Evolutionary conservation across 2,113 vertebrate species (phyloP).

Genomic region (Entelurus aequoreus): DNA sequence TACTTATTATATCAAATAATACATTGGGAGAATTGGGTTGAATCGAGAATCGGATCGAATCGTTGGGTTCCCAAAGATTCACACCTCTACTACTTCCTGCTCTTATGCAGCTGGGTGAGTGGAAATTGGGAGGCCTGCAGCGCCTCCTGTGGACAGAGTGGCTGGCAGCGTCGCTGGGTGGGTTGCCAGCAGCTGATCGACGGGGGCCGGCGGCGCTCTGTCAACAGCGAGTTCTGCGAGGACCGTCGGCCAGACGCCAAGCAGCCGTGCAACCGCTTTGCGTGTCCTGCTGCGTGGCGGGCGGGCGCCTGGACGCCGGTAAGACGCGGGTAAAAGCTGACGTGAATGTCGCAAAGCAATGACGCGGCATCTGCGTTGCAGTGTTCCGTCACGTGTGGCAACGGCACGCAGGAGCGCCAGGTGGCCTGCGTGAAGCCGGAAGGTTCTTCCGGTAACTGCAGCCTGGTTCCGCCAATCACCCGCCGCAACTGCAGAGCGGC

Average conservation of each 20-base stretch:
- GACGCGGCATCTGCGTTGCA: conserved; percentile 40
- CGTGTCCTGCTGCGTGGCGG: conserved; percentile 84
- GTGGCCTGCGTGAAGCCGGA: conserved; percentile 80
- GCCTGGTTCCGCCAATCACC: conserved; percentile 71
- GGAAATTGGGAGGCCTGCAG: conserved; percentile 91
- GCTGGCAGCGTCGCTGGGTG: conserved; percentile 81
- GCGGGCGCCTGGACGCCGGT: conserved; percentile 88
- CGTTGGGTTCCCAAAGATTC: too few species aligned
- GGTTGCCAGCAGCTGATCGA: conserved; percentile 80
- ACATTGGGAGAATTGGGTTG: too few species aligned
- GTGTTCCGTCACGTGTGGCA: conserved; percentile 91
- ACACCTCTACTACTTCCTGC: background rate
- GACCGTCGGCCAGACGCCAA: conserved; percentile 80
- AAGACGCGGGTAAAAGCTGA: background rate
- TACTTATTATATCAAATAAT: too few species aligned
- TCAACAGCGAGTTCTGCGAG: conserved; percentile 84
- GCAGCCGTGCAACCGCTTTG: conserved; percentile 80
- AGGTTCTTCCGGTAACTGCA: conserved; percentile 75
- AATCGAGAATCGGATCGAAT: too few species aligned
- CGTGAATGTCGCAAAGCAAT: background rate
- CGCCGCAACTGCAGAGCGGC: conserved; percentile 74
- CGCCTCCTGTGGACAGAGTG: conserved; percentile 84
- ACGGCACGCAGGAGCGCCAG: conserved; percentile 86
- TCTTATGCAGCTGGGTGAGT: conserved; percentile 78
- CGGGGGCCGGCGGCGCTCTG: conserved; percentile 74